A percentile compares a stretch with the other conserved stretches of the same genome.
These are phyloP conservation scores for Biston betularia DNA, from an alignment of 2,888 invertebrate genomes.

Conservation along the genomic window DNA sequence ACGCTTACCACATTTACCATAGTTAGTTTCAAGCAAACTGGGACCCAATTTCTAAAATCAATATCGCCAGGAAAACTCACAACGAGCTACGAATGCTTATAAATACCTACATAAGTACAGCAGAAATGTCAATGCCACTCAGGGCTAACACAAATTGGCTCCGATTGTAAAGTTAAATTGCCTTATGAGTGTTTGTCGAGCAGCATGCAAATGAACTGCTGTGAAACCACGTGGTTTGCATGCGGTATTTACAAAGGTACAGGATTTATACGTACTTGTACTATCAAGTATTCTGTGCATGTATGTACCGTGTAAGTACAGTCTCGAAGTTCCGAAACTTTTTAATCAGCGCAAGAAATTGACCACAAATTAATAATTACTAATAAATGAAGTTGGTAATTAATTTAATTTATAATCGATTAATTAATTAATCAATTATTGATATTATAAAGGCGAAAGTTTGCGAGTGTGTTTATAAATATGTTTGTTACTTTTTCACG, in stretches of 20 bases:
- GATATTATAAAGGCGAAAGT: no score
- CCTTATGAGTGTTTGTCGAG: constrained; percentile 36
- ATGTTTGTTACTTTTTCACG: no score
- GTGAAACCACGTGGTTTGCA: constrained; percentile 14
- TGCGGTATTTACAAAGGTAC: constrained; percentile 3
- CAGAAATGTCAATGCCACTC: constrained; percentile 39
- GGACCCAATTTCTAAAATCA: constrained; percentile 30
- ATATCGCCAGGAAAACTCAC: constrained; percentile 24
- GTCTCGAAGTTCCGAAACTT: no score
- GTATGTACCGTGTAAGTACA: neutral
- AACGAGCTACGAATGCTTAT: constrained; percentile 12
- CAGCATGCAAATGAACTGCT: constrained; percentile 40
- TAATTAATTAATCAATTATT: no score
- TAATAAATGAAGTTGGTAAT: no score
- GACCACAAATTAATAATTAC: no score
- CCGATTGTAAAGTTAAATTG: constrained; percentile 59
- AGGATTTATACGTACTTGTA: neutral
- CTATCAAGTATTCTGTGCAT: neutral
- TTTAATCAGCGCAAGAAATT: no score
- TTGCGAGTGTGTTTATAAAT: no score
- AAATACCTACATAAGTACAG: constrained; percentile 1
- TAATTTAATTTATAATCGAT: no score
- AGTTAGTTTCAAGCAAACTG: constrained; percentile 8
- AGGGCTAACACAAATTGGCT: constrained; percentile 47
- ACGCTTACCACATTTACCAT: neutral